phyloP scores from a whole-genome alignment of 2,113 vertebrate species.

The Sclerurus mexicanus region DNA sequence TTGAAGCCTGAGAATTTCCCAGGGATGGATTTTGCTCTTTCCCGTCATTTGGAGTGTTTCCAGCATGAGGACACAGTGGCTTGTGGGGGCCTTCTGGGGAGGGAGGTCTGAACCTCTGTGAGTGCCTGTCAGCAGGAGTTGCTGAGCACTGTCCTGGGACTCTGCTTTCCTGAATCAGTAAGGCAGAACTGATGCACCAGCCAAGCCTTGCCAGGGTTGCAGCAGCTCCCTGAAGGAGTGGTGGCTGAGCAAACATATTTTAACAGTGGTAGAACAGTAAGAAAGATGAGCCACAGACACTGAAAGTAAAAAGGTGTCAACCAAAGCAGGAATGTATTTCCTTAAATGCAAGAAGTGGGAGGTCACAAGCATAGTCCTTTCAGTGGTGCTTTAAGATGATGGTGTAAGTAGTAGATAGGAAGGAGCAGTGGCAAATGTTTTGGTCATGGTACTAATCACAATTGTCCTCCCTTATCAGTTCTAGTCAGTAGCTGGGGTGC shows the following conservation, averaged over 20 bases:
- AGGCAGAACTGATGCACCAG: neutral
- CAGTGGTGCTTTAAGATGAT: neutral
- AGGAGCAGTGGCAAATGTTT: neutral
- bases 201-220: neutral
- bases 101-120: neutral
- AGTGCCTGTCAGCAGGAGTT: neutral
- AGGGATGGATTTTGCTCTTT: neutral
- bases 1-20: neutral
- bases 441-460: neutral
- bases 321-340: neutral
- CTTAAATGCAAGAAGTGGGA: neutral
- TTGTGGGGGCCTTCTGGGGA: neutral
- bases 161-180: neutral
- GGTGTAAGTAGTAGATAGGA: neutral
- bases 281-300: neutral
- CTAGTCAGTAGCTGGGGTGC: neutral
- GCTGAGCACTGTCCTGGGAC: neutral
- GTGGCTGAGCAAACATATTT: neutral
- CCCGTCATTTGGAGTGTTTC: neutral
- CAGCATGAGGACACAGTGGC: accelerated
- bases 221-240: neutral
- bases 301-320: neutral
- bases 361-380: neutral
- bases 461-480: neutral
- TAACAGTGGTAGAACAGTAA: neutral